Base-by-base conservation (phyloP, 2,113 vertebrate species). In the Trachemys scripta region DNA sequence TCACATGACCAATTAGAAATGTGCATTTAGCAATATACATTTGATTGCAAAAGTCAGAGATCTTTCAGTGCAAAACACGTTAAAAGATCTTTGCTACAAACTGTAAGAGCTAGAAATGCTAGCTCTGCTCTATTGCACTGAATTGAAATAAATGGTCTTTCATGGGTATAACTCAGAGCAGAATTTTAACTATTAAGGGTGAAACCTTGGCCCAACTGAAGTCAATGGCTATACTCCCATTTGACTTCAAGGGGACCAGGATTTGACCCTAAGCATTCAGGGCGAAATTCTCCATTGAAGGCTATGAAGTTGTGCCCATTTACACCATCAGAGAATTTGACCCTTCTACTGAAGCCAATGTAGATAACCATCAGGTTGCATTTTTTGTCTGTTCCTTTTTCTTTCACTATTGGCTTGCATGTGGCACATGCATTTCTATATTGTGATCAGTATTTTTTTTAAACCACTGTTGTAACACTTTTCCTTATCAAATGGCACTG, bases 111-210 rank as follows among this genome's bases (percentile, higher is more conserved):
- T n/a, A 76, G 86, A 91, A 94, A 96, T n/a, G 86, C 80, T 96
- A 82, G 90, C 96, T 89, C 91, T 96, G 96, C 95, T 97, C 76
- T 91, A 50, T 93, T 87, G 89, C 3, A 1, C 31, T 76, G 85
- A 62, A 81, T 91, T 95, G 84, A 88, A 85, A 92, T 94, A 42
- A 76, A 45, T 76, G 22, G 72, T 45, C 38, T 76, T 76, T 45
- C n/a, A 88, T 5, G 86, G 80, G 80, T 85, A 82, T 42, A 92
- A 94, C 95, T 91, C 84, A 53, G 69, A 50, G 59, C 4, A 65
- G 75, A 92, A 88, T 93, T 97, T 88, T 92, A 85, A 79, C 59
- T 90, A 59, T 35, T 38, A 51, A 82, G 45, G 50, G 17, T 85
- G 85, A 90, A 80, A 72, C 80, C 81, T 84, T 87, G 65, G 19